Evolutionary conservation across 2,888 invertebrate species (phyloP).

Genomic region (Lottia gigantea): DNA sequence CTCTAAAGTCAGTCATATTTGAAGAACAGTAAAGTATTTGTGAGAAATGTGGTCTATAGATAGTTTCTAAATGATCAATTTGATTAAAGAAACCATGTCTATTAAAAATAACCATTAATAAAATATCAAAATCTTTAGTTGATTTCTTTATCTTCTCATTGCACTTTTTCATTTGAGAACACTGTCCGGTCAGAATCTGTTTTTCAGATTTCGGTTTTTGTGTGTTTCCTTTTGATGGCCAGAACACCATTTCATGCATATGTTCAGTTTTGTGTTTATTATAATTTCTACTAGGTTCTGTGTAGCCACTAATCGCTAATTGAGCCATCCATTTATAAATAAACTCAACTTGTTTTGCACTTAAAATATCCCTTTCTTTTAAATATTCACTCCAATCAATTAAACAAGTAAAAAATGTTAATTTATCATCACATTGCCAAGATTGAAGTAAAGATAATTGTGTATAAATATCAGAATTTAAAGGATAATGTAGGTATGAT

Average conservation of each 20-base stretch:
- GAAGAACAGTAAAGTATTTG: conserved; percentile 1
- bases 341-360: not conserved
- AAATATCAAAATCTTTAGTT: not conserved
- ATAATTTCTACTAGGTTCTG: not conserved
- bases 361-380: not conserved
- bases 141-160: not conserved
- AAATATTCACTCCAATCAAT: conserved; percentile 5
- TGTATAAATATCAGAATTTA: not conserved
- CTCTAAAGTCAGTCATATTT: not conserved
- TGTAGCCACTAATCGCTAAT: not conserved
- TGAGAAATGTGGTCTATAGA: not conserved
- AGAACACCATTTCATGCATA: not conserved
- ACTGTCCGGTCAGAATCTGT: not conserved
- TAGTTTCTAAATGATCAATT: conserved; percentile 4
- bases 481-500: not conserved
- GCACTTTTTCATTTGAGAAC: not conserved
- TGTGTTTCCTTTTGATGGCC: not conserved
- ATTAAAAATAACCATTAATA: not conserved
- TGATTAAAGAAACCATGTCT: not conserved
- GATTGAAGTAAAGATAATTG: not conserved
- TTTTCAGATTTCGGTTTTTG: not conserved
- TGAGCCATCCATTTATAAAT: not conserved
- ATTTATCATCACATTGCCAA: not conserved
- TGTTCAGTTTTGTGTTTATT: not conserved
- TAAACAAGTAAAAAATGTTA: not conserved